phyloP scores from a whole-genome alignment of 2,888 invertebrate species.

The Ptilodon capucinus region DNA sequence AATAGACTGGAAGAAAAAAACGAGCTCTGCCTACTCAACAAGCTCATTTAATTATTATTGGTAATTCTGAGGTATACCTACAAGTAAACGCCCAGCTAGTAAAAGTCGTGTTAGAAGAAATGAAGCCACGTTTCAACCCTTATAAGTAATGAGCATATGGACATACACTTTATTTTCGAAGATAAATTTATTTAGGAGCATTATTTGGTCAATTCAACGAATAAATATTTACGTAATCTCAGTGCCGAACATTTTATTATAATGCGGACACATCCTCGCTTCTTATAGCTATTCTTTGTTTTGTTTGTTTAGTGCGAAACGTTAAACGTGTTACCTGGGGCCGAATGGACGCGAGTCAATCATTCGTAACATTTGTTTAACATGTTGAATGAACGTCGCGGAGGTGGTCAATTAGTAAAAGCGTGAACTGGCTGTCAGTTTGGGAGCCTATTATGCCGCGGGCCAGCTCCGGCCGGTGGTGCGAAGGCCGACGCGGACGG shows the following conservation, averaged over 20 bases:
- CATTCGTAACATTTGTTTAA: constrained; percentile 63
- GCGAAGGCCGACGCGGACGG: constrained; percentile 67
- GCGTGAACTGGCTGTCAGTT: constrained; percentile 76
- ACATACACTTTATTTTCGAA: background rate
- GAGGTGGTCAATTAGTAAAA: constrained; percentile 78
- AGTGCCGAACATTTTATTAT: constrained; percentile 9
- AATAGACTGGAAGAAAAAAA: no score
- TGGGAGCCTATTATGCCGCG: constrained; percentile 58
- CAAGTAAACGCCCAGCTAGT: no score
- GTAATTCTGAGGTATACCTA: no score
- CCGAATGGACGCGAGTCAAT: constrained; percentile 58
- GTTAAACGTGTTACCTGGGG: constrained; percentile 55
- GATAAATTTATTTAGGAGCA: background rate
- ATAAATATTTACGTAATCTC: constrained; percentile 5
- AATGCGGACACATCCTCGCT: constrained; percentile 22
- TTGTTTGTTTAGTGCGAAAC: constrained; percentile 37
- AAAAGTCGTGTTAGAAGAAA: no score
- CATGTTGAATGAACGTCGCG: constrained; percentile 58
- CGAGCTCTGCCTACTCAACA: no score
- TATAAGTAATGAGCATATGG: no score
- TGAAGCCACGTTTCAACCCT: no score
- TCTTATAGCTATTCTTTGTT: constrained; percentile 37
- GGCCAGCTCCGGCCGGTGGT: constrained; percentile 48
- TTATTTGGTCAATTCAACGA: no score
- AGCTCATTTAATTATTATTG: no score